Conservation (phyloP, 1,140 invertebrate species). For the Heliconius eleuchia region DNA sequence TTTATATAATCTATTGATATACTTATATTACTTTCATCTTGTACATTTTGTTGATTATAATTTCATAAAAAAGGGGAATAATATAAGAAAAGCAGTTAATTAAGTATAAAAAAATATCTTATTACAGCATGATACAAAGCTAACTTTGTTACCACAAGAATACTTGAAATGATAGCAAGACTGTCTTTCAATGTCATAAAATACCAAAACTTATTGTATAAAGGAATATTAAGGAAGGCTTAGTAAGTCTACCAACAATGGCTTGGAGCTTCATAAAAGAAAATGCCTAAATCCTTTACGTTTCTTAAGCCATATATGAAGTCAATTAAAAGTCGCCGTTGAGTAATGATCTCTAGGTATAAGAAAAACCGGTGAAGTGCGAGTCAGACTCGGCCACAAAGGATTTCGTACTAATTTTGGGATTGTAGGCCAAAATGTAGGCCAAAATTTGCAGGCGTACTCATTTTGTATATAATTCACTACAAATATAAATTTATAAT, state of each 20-base stretch:
- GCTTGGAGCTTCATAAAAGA: background rate
- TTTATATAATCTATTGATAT: no score
- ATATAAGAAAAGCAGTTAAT: background rate
- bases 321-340: slow-evolving; percentile 1
- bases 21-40: no score
- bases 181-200: background rate
- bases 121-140: background rate
- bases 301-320: slow-evolving; percentile 3
- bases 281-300: background rate
- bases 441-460: no score
- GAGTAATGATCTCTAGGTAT: background rate
- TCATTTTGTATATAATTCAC: no score
- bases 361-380: background rate
- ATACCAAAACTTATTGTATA: background rate
- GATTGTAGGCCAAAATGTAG: no score
- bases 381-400: no score
- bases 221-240: background rate
- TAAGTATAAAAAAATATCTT: background rate
- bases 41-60: no score
- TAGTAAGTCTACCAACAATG: background rate
- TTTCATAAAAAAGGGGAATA: background rate
- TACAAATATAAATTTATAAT: no score
- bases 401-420: no score
- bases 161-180: background rate
- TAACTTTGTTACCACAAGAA: background rate